Evolutionary conservation across 2,797 vertebrate genomes (phyloP), one percentile per base, ranked within the genome.

Genomic region (Prunella strophiata): DNA sequence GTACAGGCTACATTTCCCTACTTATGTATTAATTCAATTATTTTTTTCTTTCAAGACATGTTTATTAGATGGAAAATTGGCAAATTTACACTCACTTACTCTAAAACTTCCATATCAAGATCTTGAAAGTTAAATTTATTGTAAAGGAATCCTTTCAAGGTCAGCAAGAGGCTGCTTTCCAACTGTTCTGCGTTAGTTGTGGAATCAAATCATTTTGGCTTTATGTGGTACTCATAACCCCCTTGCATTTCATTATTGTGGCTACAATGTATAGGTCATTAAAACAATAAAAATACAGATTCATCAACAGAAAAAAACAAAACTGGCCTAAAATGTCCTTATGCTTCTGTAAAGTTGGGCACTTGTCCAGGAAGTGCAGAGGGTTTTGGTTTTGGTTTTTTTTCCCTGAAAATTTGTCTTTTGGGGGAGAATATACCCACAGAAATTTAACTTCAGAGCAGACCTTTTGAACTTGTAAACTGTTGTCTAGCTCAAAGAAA

Each of bases 371-470:
- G 50, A 68, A 84, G 48, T 34, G 7, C 43, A 47, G 42, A 43
- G 25, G 8, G 4, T 0, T 43, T 52, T 13, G 4, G 0, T 14
- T 43, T 17, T 22, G 26, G 0, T 0, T 11, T 34, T 68, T 85
- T 45, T 47, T 2, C 11, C 11, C 5, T 76, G 21, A 45, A 77
- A 52, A 61, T 27, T 43, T 54, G 6, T 62, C 27, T 55, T 84
- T 61, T 23, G 16, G 1, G 29, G 11, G 27, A 67, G 30, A 68
- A 57, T 21, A 26, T 26, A 54, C 7, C 21, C 40, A 36, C 6
- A 63, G 16, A 82, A 84, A 66, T 11, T 16, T n/a, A 34, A 62
- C 45, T 76, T 82, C 6, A n/a, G 27, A 66, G 26, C 27, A 86
- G 43, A 54, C 19, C 8, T 82, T 71, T 80, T 77, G 38, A 91